These are phyloP conservation scores for Formica exsecta DNA, from an alignment of 1,140 invertebrate genomes.

Conservation along the genomic window DNA sequence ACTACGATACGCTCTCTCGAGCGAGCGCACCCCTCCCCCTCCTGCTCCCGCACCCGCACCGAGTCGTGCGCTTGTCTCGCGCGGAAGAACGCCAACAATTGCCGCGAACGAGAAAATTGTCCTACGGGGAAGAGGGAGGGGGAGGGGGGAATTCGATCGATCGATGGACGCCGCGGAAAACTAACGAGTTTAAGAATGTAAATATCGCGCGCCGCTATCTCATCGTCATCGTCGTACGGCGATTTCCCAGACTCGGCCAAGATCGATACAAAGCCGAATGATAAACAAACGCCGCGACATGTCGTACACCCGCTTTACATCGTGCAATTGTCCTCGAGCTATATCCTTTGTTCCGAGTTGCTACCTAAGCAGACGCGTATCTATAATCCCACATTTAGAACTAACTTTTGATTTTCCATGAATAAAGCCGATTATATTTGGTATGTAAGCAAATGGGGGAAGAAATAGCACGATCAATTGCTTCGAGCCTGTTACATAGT, in stretches of 20 bases:
- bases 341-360: too few relatives aligned
- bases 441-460: too few relatives aligned
- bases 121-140: not conserved
- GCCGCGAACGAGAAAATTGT: not conserved
- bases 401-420: too few relatives aligned
- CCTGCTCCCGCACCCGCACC: not conserved
- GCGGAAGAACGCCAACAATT: constrained; percentile 33
- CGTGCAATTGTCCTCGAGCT: not conserved
- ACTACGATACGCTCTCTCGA: constrained; percentile 26
- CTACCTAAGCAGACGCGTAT: too few relatives aligned
- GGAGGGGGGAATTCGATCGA: not conserved
- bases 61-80: constrained; percentile 12
- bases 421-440: too few relatives aligned
- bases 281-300: not conserved
- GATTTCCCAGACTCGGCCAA: constrained; percentile 19
- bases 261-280: constrained; percentile 21
- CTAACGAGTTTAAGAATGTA: constrained; percentile 21
- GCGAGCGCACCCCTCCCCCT: not conserved
- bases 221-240: not conserved
- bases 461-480: too few relatives aligned
- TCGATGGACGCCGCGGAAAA: constrained; percentile 30
- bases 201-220: not conserved
- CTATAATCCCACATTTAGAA: too few relatives aligned
- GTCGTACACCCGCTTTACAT: not conserved
- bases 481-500: too few relatives aligned